Evolutionary conservation across 2,113 vertebrate genomes (phyloP).

Genomic region (Orientallactaga bullata): DNA sequence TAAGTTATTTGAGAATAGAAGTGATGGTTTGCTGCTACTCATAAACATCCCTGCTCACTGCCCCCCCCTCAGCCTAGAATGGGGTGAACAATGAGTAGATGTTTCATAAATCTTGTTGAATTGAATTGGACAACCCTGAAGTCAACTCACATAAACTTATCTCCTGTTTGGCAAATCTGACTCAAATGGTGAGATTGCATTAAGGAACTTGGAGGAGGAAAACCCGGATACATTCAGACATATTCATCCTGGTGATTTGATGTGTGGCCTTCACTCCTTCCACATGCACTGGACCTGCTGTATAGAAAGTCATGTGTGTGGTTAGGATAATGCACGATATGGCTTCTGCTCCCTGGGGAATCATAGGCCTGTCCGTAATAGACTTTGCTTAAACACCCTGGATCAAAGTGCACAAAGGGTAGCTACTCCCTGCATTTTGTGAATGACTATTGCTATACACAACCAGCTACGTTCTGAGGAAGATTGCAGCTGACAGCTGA

Average conservation of each 20-base stretch:
- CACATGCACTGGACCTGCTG: background rate
- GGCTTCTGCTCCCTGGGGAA: background rate
- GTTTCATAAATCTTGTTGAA: slow-evolving; percentile 27
- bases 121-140: slow-evolving; percentile 3
- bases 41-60: background rate
- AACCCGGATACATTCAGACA: background rate
- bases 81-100: background rate
- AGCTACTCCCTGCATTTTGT: background rate
- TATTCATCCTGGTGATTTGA: background rate
- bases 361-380: background rate
- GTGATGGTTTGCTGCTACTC: background rate
- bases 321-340: accelerated
- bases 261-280: background rate
- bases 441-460: background rate
- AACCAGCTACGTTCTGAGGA: background rate
- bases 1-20: slow-evolving; percentile 35
- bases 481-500: background rate
- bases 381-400: background rate
- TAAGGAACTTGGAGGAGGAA: background rate
- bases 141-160: slow-evolving; percentile 27
- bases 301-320: background rate
- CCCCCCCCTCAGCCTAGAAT: slow-evolving; percentile 14
- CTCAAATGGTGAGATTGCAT: background rate
- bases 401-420: background rate
- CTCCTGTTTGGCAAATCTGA: slow-evolving; percentile 34